A percentile compares a stretch with the other conserved stretches of the same genome.
Evolutionary conservation across 2,888 invertebrate species (phyloP).

Genomic region (Dascillus cervinus): DNA sequence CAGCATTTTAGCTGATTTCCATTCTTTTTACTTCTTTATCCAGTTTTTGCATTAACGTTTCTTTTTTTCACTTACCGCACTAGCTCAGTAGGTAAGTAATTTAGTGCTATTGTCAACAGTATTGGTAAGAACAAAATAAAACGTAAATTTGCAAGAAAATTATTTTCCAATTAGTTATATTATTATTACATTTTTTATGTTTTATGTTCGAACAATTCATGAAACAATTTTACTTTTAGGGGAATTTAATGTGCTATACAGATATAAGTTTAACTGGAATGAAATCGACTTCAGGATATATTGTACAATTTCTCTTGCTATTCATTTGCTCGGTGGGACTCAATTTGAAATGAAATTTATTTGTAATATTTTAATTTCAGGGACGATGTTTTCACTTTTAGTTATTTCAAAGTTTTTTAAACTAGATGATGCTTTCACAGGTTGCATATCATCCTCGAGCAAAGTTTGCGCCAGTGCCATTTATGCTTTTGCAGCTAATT

Average conservation of each 20-base stretch:
- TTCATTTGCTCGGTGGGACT: constrained; percentile 48
- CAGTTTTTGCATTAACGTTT: too few relatives aligned
- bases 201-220: too few relatives aligned
- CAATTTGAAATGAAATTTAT: too few relatives aligned
- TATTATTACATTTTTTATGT: too few relatives aligned
- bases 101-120: too few relatives aligned
- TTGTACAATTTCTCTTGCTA: constrained; percentile 49
- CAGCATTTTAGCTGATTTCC: too few relatives aligned
- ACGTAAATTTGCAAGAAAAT: too few relatives aligned
- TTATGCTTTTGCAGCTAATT: background rate
- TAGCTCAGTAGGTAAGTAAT: too few relatives aligned
- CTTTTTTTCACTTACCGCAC: too few relatives aligned
- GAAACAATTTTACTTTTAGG: constrained; percentile 45
- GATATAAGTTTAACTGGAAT: constrained; percentile 52
- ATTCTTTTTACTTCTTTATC: too few relatives aligned
- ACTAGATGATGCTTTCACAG: constrained; percentile 3
- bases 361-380: constrained; percentile 3
- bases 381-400: background rate
- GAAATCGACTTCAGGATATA: constrained; percentile 52
- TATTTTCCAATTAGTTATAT: too few relatives aligned
- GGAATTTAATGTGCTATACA: constrained; percentile 49
- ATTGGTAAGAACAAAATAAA: too few relatives aligned
- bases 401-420: constrained; percentile 5
- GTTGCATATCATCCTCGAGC: background rate
- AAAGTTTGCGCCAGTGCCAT: constrained; percentile 2